A percentile compares a stretch with the other conserved stretches of the same genome.
phyloP scores from a whole-genome alignment of 2,888 invertebrate species.

The Smittia sp. region DNA sequence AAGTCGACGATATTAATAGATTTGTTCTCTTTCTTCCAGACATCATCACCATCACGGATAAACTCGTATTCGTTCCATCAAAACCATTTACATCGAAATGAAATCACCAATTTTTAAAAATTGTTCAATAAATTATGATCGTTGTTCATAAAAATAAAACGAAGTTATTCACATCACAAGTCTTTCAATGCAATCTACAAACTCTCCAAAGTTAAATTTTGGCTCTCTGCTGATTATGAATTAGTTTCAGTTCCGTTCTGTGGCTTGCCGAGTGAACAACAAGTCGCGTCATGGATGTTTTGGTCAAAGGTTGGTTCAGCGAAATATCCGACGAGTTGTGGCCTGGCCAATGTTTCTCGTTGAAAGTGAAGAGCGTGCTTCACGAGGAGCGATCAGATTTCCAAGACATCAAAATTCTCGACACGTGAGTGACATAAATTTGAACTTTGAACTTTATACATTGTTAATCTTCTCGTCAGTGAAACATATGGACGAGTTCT shows the following conservation, averaged over 20 bases:
- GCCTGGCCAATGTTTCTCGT: conserved; percentile 86
- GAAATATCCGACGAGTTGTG: conserved; percentile 85
- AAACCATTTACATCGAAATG: too few relatives aligned
- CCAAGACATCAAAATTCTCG: conserved; percentile 80
- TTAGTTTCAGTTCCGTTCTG: not conserved
- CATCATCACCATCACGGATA: too few relatives aligned
- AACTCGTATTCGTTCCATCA: too few relatives aligned
- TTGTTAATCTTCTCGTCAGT: conserved; percentile 47
- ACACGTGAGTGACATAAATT: conserved; percentile 60
- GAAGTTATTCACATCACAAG: not conserved
- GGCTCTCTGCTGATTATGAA: not conserved
- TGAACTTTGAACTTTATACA: not conserved
- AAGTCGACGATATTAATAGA: not conserved
- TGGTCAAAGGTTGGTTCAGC: conserved; percentile 80
- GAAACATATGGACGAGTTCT: conserved; percentile 79
- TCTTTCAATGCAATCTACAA: not conserved
- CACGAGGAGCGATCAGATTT: conserved; percentile 76
- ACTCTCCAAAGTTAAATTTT: not conserved
- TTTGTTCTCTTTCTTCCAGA: too few relatives aligned
- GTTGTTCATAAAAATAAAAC: not conserved
- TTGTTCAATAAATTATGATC: not conserved
- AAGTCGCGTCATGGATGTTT: conserved; percentile 19
- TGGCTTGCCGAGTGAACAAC: not conserved
- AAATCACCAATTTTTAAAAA: not conserved
- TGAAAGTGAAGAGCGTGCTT: conserved; percentile 77